phyloP scores from a whole-genome alignment of 2,113 vertebrate species.

The Chionis minor region DNA sequence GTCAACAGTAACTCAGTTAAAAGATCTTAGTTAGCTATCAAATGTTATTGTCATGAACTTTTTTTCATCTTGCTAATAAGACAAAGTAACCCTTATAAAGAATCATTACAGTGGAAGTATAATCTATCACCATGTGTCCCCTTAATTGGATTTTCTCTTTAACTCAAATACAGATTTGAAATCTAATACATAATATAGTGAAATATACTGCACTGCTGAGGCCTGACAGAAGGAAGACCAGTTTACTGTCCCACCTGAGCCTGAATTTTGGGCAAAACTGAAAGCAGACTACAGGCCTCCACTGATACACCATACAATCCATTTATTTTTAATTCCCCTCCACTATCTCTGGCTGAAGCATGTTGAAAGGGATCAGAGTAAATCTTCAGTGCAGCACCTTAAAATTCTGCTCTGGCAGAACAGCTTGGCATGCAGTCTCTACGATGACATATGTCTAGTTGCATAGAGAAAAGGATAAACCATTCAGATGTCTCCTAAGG shows the following conservation, averaged over 20 bases:
- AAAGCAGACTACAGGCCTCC: not conserved
- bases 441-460: not conserved
- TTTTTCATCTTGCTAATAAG: not conserved
- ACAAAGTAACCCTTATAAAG: not conserved
- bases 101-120: not conserved
- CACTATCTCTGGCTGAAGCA: not conserved
- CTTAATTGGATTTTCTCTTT: conserved; percentile 17
- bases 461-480: not conserved
- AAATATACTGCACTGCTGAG: not conserved
- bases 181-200: not conserved
- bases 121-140: not conserved
- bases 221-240: not conserved
- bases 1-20: not conserved
- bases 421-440: not conserved
- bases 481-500: not conserved
- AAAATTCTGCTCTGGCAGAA: not conserved
- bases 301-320: not conserved
- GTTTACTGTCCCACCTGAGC: not conserved
- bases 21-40: not conserved
- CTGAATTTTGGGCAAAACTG: not conserved
- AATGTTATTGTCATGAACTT: not conserved
- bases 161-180: not conserved
- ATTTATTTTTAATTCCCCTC: not conserved
- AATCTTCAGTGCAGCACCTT: not conserved
- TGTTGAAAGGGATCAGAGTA: not conserved